phyloP scores from a whole-genome alignment of 2,113 vertebrate genomes.

The Capreolus pygargus region DNA sequence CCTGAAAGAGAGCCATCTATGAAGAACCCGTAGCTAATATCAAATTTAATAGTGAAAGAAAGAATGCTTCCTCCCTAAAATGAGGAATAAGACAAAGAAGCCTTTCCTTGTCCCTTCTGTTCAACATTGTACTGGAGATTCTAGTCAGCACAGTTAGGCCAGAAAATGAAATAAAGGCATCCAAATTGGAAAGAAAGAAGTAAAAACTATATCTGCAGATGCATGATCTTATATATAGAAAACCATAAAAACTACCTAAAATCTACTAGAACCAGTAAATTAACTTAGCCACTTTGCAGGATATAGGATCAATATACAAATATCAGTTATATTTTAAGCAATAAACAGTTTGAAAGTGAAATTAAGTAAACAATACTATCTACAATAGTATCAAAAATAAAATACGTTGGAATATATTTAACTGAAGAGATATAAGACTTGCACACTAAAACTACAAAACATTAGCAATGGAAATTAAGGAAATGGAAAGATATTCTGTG shows the following conservation, averaged over 20 bases:
- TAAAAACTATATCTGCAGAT: background rate
- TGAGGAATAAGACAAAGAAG: background rate
- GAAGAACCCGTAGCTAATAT: background rate
- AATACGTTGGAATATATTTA: background rate
- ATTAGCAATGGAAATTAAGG: background rate
- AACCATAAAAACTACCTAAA: background rate
- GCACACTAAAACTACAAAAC: background rate
- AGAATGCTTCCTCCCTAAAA: background rate
- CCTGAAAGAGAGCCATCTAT: background rate
- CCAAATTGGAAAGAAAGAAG: background rate
- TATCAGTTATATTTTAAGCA: background rate
- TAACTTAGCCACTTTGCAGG: background rate
- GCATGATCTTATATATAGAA: background rate
- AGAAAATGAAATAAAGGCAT: background rate
- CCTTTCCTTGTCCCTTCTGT: background rate
- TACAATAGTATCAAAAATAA: background rate
- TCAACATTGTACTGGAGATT: background rate
- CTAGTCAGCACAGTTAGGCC: background rate
- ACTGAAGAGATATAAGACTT: background rate
- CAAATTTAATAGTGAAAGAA: background rate
- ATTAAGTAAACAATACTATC: background rate
- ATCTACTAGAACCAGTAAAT: background rate
- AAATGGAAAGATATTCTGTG: background rate
- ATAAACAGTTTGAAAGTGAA: background rate
- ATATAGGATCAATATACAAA: background rate